Evolutionary conservation across 1,140 invertebrate genomes (phyloP), one percentile per base, ranked within the genome.

Genomic region (Drosophila lacteicornis): DNA sequence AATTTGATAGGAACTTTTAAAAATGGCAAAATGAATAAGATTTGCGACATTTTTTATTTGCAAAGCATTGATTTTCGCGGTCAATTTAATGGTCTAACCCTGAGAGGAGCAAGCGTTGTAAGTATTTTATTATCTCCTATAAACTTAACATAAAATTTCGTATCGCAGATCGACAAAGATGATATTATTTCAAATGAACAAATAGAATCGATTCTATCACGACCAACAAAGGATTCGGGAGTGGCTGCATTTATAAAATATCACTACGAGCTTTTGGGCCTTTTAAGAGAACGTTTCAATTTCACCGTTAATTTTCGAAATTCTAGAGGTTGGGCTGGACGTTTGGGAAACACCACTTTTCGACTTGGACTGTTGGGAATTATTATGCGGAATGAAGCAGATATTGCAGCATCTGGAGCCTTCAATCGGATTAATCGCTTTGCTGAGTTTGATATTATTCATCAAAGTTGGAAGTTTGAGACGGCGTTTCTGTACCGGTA

Each of bases 381-480:
- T 19, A 51, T 92, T 30, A 80, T 70, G 66, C 70, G 91, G 5
- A 91, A 92, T 45, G 91, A 92, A 50, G 91, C 83, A 3, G 91
- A 92, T 53, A 77, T 92, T 62, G 90, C 82, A 2, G 91, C 87
- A n/a, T 82, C 91, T 0, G 90, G 80, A 7, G 73, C 82, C 15
- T 92, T 91, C 12, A 91, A 91, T 75, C 77, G 91, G 6, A 80
- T 90, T 2, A 92, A 91, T 60, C 71, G 91, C 0, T 90, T 91
- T 53, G 81, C 79, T 1, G 86, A 90, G n/a, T 92, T 92, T 57
- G 91, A 92, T 61, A 86, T 70, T 9, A 85, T 92, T 30, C 90
- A 92, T 55, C 84, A 91, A 57, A 90, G 91, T 45, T 92, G 91
- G 91, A 92, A 88, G 69, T 91, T 92, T 27, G 86, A 92, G 40